Conservation (phyloP, 2,797 vertebrate species). For the Mus minutoides region DNA sequence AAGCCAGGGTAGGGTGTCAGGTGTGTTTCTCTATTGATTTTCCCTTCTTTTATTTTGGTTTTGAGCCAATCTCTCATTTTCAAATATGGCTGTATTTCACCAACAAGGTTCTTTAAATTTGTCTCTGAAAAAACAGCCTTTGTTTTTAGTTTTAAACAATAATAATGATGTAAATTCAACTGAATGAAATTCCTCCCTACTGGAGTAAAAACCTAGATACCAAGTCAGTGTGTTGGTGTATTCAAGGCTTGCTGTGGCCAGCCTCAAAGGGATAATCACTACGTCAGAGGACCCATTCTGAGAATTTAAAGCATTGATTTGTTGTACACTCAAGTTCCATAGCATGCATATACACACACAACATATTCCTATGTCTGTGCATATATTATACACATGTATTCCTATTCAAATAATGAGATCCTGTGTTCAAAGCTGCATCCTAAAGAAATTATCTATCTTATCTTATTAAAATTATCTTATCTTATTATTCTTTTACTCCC, state of each 20-base stretch:
- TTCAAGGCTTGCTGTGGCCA: conserved; percentile 25
- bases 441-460: too few relatives aligned
- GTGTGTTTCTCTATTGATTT: neutral
- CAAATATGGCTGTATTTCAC: conserved; percentile 80
- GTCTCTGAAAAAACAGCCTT: conserved; percentile 71
- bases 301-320: conserved; percentile 81
- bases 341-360: conserved; percentile 77
- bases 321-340: conserved; percentile 83
- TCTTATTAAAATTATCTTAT: too few relatives aligned
- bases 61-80: neutral
- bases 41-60: neutral
- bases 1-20: neutral
- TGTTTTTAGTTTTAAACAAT: conserved; percentile 80
- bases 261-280: conserved; percentile 80
- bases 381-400: conserved; percentile 62
- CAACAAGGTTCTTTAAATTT: conserved; percentile 60
- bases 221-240: conserved; percentile 33
- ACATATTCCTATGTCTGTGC: conserved; percentile 71
- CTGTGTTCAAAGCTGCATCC: conserved; percentile 82
- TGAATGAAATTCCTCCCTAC: conserved; percentile 79
- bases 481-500: too few relatives aligned
- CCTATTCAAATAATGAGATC: conserved; percentile 84
- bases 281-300: conserved; percentile 82
- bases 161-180: conserved; percentile 78
- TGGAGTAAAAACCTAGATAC: conserved; percentile 77